Percentiles rank a stretch among this genome's conserved stretches.
Evolutionary conservation across 1,140 invertebrate genomes (phyloP).

Genomic region (Probaryconus sp.): DNA sequence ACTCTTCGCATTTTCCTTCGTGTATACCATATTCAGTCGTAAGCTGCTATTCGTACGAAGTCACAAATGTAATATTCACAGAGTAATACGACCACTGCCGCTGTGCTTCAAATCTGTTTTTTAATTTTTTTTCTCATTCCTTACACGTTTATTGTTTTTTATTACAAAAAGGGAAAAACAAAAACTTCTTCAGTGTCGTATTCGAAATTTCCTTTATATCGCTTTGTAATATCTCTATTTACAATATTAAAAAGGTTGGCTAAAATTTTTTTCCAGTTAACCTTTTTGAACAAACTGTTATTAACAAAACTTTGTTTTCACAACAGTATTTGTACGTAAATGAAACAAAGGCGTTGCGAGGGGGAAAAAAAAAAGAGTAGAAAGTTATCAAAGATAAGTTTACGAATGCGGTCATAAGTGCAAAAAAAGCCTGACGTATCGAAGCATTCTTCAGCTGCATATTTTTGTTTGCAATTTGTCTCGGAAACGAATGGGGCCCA

Average conservation of each 20-base stretch:
- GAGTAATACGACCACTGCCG: conserved; percentile 69
- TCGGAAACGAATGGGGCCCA: too few species aligned
- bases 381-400: conserved; percentile 19
- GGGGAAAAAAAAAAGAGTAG: conserved; percentile 27
- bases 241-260: too few species aligned
- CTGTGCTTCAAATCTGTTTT: conserved; percentile 11
- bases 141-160: conserved; percentile 14
- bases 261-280: too few species aligned
- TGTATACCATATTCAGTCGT: conserved; percentile 51
- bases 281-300: too few species aligned
- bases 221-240: too few species aligned
- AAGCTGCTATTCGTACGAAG: conserved; percentile 58
- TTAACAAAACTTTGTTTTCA: too few species aligned
- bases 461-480: conserved; percentile 18
- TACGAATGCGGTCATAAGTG: background rate
- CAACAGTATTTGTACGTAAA: too few species aligned
- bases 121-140: conserved; percentile 12
- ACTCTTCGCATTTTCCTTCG: conserved; percentile 37
- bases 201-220: too few species aligned
- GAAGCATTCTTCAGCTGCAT: conserved; percentile 11
- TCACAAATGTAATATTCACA: conserved; percentile 77
- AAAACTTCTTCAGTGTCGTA: too few species aligned
- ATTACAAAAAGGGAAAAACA: too few species aligned
- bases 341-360: too few species aligned
- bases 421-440: conserved; percentile 12